These are phyloP conservation scores for human (Homo sapiens) DNA, from an alignment of 2,113 vertebrate genomes.

Conservation along the genomic window DNA sequence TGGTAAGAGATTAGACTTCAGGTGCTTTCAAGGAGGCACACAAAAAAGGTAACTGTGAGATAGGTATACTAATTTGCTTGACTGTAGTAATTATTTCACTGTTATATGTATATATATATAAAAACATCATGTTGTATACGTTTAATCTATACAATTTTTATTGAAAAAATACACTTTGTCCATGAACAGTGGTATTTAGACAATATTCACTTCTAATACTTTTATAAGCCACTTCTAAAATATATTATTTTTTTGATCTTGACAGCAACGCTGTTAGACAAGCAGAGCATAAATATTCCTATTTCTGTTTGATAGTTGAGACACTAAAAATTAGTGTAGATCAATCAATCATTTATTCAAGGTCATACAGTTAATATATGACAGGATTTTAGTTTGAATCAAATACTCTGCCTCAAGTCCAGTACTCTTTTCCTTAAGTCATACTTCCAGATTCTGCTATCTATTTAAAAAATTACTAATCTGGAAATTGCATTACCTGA, in stretches of 20 bases:
- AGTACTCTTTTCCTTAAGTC: neutral
- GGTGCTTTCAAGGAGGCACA: neutral
- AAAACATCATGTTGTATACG: neutral
- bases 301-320: neutral
- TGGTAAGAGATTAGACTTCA: neutral
- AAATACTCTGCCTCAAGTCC: neutral
- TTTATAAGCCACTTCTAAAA: neutral
- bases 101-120: neutral
- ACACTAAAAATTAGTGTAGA: conserved; percentile 18
- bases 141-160: neutral
- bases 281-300: neutral
- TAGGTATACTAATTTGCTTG: neutral
- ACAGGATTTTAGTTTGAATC: neutral
- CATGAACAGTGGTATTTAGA: neutral
- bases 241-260: neutral
- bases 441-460: neutral
- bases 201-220: neutral
- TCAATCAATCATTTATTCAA: neutral
- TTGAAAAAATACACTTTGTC: neutral
- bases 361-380: neutral
- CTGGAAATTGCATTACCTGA: conserved; percentile 9
- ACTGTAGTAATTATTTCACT: neutral
- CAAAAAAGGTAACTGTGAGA: neutral
- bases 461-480: neutral
- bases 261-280: neutral